Percentiles rank a stretch among this genome's conserved stretches.
Conservation (phyloP, 1,140 invertebrate genomes). For the Glomeris maerens region DNA sequence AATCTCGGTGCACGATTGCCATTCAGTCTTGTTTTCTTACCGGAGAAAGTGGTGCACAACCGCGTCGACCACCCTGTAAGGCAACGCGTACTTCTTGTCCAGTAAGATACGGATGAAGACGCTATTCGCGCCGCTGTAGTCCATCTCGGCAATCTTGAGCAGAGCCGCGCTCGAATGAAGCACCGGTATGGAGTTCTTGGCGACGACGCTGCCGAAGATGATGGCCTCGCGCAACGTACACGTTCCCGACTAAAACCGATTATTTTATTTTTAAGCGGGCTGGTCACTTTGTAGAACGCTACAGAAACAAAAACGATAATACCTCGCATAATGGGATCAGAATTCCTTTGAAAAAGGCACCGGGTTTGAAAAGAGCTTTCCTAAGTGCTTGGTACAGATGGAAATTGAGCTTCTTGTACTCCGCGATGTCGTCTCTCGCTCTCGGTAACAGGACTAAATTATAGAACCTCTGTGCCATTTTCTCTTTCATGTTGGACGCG, state of each 20-base stretch:
- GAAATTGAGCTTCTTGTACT: constrained; percentile 92
- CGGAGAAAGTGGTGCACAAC: constrained; percentile 89
- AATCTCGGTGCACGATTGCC: neutral
- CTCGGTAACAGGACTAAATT: constrained; percentile 84
- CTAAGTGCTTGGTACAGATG: constrained; percentile 87
- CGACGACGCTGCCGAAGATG: constrained; percentile 81
- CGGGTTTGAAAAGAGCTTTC: constrained; percentile 91
- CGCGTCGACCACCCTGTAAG: constrained; percentile 87
- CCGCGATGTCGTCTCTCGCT: constrained; percentile 83
- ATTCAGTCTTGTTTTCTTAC: constrained; percentile 32
- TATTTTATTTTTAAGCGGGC: constrained; percentile 5
- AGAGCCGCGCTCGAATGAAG: constrained; percentile 92
- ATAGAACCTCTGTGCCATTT: constrained; percentile 93
- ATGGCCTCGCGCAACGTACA: constrained; percentile 91
- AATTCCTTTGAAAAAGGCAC: constrained; percentile 98
- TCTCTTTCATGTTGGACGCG: constrained; percentile 86
- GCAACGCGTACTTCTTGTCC: constrained; percentile 96
- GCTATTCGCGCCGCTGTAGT: constrained; percentile 91
- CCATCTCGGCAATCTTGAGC: constrained; percentile 93
- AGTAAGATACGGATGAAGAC: constrained; percentile 89
- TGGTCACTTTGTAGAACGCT: no score
- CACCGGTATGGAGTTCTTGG: constrained; percentile 83
- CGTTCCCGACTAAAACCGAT: constrained; percentile 52
- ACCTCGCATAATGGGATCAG: constrained; percentile 76
- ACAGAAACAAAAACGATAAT: constrained; percentile 16